phyloP scores from a whole-genome alignment of 2,888 invertebrate species.

The Ormyrus pomaceus region DNA sequence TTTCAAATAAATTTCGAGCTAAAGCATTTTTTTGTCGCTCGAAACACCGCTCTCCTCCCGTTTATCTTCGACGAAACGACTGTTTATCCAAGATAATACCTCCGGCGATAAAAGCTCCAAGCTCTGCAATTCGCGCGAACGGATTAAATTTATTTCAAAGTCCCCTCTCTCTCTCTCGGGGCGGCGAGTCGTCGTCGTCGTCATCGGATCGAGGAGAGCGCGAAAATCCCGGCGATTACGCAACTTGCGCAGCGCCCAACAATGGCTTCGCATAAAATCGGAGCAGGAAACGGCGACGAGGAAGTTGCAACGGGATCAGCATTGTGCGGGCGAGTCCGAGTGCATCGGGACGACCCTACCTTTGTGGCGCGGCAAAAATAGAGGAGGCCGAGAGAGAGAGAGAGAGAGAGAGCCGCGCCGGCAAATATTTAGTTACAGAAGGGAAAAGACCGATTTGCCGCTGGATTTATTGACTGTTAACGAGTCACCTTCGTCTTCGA shows the following conservation, averaged over 20 bases:
- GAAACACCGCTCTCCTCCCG: too few relatives aligned
- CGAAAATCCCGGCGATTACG: constrained; percentile 16
- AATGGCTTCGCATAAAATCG: constrained; percentile 41
- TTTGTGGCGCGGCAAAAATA: constrained; percentile 31
- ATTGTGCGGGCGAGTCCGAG: constrained; percentile 13
- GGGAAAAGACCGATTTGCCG: too few relatives aligned
- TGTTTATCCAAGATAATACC: too few relatives aligned
- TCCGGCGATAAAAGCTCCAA: too few relatives aligned
- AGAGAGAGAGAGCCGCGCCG: too few relatives aligned
- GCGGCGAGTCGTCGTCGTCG: too few relatives aligned
- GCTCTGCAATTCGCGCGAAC: not conserved
- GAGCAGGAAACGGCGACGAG: constrained; percentile 30
- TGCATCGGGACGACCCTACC: constrained; percentile 20
- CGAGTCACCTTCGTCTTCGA: not conserved
- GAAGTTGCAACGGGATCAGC: constrained; percentile 2
- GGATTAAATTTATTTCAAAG: not conserved
- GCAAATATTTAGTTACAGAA: not conserved
- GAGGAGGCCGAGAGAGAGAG: constrained; percentile 10
- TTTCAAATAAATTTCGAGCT: too few relatives aligned
- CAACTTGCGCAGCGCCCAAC: constrained; percentile 2
- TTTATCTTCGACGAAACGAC: too few relatives aligned
- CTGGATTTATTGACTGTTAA: constrained; percentile 1
- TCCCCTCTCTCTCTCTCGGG: too few relatives aligned
- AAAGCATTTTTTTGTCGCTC: too few relatives aligned
- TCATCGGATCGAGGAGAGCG: not conserved